Base-by-base conservation (phyloP, 30 jellyfish, hydroid and myxozoan genomes). In the Aurelia sp. region DNA sequence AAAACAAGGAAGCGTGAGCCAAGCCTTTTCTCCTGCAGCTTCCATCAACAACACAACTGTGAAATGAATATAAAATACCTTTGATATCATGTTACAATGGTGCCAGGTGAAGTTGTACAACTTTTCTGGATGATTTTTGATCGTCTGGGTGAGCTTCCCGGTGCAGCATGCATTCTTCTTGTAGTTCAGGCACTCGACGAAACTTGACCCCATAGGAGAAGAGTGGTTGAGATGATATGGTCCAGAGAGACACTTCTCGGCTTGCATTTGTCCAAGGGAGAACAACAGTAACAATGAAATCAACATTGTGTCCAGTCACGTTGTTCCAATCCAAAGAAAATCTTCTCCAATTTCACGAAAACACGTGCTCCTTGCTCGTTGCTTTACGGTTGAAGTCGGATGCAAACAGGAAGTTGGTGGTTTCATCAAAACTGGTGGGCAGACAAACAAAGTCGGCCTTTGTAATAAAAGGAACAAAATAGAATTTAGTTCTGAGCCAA, bases 91-190 rank as follows among this genome's bases (percentile, higher is more conserved):
- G 13, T 51, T 62, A 72, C 95, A 86, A 44, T 57, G 89, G 41
- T 67, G 78, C 95, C 95, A 86, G 10, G 95, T 72, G 89, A 72
- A 76, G 23, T 86, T 86, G 72, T 86, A 86, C 33, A 86, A 71
- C 11, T 68, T 53, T 37, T 86, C 86, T 9, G 85, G 85, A n/a
- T 75, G 70, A 27, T 64, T 10, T 48, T 74, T 74, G 40, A 86
- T 19, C 13, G 84, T 61, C 22, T 31, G 20, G 18, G 95, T 86
- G 51, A 86, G 62, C 13, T 53, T 78, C 21, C 73, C 79, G 6
- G 89, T 86, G 87, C 95, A 86, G 79, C 95, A 86, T 9, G 95
- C 85, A 48, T 86, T 31, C 19, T 66, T 27, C 58, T 86, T 75
- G 88, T 76, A 86, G 19, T 30, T 27, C 65, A 72, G 55, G 67